Evolutionary conservation across 2,888 invertebrate genomes (phyloP).

Genomic region (Deilephila porcellus): DNA sequence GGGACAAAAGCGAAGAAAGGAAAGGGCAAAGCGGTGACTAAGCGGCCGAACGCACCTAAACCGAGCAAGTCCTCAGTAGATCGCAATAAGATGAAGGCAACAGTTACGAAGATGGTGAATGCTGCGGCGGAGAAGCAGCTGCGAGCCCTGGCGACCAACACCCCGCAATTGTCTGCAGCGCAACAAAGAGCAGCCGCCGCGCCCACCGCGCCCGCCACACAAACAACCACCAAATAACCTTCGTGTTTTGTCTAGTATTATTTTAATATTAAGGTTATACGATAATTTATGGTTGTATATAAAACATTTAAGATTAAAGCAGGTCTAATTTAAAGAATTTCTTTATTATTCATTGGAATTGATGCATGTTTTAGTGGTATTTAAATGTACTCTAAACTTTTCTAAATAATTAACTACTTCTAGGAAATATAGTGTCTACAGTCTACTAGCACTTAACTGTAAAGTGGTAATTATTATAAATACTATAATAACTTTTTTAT

Average conservation of each 20-base stretch:
- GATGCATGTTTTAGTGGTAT: conserved; percentile 6
- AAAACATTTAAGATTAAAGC: conserved; percentile 10
- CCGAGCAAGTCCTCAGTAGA: conserved; percentile 86
- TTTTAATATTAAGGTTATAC: conserved; percentile 17
- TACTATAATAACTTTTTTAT: conserved; percentile 18
- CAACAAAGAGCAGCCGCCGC: conserved; percentile 73
- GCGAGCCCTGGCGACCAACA: conserved; percentile 82
- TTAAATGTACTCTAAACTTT: neutral
- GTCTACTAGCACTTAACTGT: neutral
- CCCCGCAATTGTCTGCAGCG: conserved; percentile 80
- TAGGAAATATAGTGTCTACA: neutral
- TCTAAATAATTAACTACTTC: neutral
- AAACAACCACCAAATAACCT: conserved; percentile 22
- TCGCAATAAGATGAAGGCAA: conserved; percentile 86
- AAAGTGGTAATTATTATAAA: conserved; percentile 1
- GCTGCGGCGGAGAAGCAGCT: conserved; percentile 88
- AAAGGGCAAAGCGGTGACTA: conserved; percentile 83
- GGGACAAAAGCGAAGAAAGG: conserved; percentile 81
- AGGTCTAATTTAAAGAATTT: conserved; percentile 11
- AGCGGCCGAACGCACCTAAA: conserved; percentile 87
- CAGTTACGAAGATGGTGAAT: conserved; percentile 89
- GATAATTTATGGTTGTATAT: conserved; percentile 23
- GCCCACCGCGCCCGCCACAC: conserved; percentile 70
- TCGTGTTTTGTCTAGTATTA: conserved; percentile 26
- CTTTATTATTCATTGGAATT: conserved; percentile 13